Evolutionary conservation across 2,113 vertebrate species (phyloP).

Genomic region (Urocolius indicus): DNA sequence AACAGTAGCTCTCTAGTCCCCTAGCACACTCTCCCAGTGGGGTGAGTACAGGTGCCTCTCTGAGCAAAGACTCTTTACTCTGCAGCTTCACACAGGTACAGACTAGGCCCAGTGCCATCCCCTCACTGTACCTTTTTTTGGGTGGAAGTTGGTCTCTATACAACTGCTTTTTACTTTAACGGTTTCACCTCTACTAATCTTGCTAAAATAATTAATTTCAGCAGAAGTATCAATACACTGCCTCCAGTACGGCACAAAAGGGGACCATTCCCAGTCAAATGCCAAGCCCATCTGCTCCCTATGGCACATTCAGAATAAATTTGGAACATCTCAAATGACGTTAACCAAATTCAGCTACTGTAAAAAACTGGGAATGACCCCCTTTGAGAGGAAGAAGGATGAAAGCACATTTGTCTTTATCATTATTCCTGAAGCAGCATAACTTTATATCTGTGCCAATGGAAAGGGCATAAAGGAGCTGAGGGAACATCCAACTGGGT

Average conservation of each 20-base stretch:
- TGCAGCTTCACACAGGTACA: neutral
- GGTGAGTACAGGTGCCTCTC: neutral
- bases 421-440: slow-evolving; percentile 40
- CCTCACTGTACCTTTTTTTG: neutral
- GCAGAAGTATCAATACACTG: neutral
- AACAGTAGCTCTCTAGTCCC: neutral
- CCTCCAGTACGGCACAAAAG: neutral
- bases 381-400: slow-evolving; percentile 14
- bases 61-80: neutral
- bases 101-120: neutral
- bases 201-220: neutral
- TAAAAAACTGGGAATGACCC: neutral
- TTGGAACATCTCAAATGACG: slow-evolving; percentile 4
- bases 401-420: slow-evolving; percentile 49
- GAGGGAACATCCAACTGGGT: slow-evolving; percentile 45
- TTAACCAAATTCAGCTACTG: slow-evolving; percentile 27
- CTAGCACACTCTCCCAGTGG: neutral
- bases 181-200: neutral
- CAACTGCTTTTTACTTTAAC: neutral
- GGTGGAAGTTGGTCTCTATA: neutral
- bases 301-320: neutral
- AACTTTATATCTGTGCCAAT: neutral
- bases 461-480: neutral
- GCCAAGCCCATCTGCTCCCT: neutral
- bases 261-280: neutral